Evolutionary conservation across 1,140 invertebrate species (phyloP), one percentile per base, ranked within the genome.

Genomic region (Pogonognathellus flavescens): DNA sequence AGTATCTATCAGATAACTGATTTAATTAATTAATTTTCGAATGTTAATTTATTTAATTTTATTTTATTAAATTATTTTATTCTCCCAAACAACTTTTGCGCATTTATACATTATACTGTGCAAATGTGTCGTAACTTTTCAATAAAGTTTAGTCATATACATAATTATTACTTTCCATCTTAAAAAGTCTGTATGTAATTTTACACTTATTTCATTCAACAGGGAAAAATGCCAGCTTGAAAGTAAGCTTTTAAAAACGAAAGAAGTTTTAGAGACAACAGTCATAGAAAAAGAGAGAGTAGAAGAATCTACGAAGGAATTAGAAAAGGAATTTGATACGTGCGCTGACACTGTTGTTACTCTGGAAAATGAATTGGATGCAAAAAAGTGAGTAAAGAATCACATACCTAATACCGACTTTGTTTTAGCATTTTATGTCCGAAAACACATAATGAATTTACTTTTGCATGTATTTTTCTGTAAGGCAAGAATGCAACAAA

Each of bases 361-460:
- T 31, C 52, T 86, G 22, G 53, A 83, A 52, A 52, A 52, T 10
- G 31, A 50, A 60, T 80, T 86, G 49, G 53, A 80, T 18, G 25
- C 10, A 18, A 83, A 52, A 22, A 83, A 80, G 85, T n/a, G n/a
- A n/a, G n/a, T 80, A 55, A 50, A 82, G 20, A 41, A 41, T 31
- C 25, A 41, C 53, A 41, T 70, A 49, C 53, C 50, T 55, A 80
- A 70, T 7, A 52, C 22, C 16, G 7, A 66, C 70, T 31, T 62
- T 85, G 10, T 55, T 11, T 20, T 22, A 8, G 16, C 11, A 60
- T 22, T 57, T 49, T n/a, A n/a, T n/a, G n/a, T n/a, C n/a, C n/a
- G n/a, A 18, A 60, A 25, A 60, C 9, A 13, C 81, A 25, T 8
- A 57, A 60, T 22, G 31, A 25, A 16, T 62, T 83, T 31, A 83